A percentile compares a stretch with the other conserved stretches of the same genome.
Evolutionary conservation across 2,888 invertebrate species (phyloP).

Genomic region (Meteorus cinctellus): DNA sequence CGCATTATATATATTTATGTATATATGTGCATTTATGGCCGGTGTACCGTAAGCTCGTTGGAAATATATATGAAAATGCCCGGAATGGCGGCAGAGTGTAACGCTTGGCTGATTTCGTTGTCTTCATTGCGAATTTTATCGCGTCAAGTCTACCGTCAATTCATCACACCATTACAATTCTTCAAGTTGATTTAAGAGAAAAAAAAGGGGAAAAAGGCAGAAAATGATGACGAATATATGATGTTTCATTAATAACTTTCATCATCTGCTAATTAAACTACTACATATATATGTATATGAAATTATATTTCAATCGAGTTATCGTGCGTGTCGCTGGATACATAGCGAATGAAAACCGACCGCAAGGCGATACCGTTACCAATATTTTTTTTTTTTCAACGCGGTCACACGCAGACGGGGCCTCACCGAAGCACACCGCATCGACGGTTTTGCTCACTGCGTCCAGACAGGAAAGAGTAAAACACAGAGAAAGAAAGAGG

Average conservation of each 20-base stretch:
- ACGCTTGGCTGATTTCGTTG: background rate
- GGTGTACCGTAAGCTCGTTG: constrained; percentile 14
- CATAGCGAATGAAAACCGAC: constrained; percentile 61
- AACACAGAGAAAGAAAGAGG: constrained; percentile 5
- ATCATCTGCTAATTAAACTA: constrained; percentile 14
- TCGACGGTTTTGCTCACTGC: constrained; percentile 26
- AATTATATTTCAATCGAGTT: constrained; percentile 40
- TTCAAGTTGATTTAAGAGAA: background rate
- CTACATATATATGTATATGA: background rate
- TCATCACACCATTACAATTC: background rate
- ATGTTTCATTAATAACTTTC: constrained; percentile 1
- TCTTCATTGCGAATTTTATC: background rate
- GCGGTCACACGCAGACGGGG: constrained; percentile 50
- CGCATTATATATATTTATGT: constrained; percentile 31
- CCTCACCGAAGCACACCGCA: constrained; percentile 43
- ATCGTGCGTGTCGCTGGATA: constrained; percentile 55
- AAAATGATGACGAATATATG: background rate
- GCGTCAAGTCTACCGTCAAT: background rate
- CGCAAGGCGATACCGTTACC: constrained; percentile 66
- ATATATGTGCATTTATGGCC: background rate
- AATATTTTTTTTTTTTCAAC: constrained; percentile 54
- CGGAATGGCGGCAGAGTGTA: background rate
- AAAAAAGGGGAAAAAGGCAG: background rate
- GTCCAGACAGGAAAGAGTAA: constrained; percentile 4
- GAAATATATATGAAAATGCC: background rate